Evolutionary conservation across 92 coral and sea anemone genomes (phyloP), one percentile per base, ranked within the genome.

Genomic region (Zoanthus sociatus): DNA sequence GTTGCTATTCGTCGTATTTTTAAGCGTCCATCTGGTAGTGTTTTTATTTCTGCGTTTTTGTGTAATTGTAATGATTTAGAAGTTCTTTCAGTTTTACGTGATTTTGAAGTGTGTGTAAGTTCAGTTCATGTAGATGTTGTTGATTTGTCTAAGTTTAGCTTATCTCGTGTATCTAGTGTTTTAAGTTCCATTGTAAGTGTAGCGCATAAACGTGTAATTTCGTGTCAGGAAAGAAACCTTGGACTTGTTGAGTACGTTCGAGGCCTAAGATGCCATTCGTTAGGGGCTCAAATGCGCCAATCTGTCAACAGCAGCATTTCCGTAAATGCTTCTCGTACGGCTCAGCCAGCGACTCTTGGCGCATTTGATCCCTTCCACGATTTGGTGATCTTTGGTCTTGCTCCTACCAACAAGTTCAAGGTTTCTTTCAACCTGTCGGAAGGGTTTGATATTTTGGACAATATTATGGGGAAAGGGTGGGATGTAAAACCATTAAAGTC

Each of bases 381-480:
- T 76, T 53, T 67, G 81, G 66, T 7, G 31, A 76, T 76, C 67
- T 76, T 76, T 53, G 73, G 73, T 47, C 88, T 84, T 69, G 61
- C 73, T 15, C 21, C 77, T 66, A 54, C 44, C 44, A 84, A 84
- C 66, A 84, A 84, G 54, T 73, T 84, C 73, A 84, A 68, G 78
- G 81, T 50, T 76, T 77, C 88, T 84, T 84, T 84, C 20, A 14
- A 46, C 14, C 42, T 77, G 37, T 61, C 54, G 54, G 42, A 76
- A 10, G 91, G 91, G 55, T 83, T 82, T 73, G 32, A 30, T 46
- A 11, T 45, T 0, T 55, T 89, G 50, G 90, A 87, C 66, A 15
- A 72, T 14, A 44, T 87, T 78, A 63, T 67, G 83, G 86, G 86
- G 90, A 87, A 87, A 83, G 90, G 90, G 44, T 87, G 86, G 90